Base-by-base conservation (phyloP, 2,888 invertebrate species). In the Scrobipalpa costella region DNA sequence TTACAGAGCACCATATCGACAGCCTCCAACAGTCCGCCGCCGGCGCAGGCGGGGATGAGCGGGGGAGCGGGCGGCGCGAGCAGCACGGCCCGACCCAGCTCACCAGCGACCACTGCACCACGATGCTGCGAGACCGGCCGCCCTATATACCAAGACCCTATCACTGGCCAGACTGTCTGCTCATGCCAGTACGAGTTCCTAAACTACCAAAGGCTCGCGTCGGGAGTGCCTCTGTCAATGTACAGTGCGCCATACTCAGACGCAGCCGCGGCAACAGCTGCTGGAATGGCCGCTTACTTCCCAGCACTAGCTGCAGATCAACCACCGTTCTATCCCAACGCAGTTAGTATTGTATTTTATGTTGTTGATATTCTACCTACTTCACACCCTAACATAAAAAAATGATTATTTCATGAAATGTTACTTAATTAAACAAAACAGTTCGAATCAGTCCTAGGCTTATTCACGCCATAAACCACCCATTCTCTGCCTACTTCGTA, bases 41-140 rank as follows among this genome's bases (percentile, higher is more conserved):
- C 93, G 85, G 89, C 93, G 88, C 90, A 92, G 92, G 83, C 93
- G 88, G 88, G 92, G 72, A 86, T 90, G 91, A 86, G 93, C 86
- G 92, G 92, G 81, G 90, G 93, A 75, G 88, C 92, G 77, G 90
- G 79, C 78, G 90, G 85, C 85, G 84, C 81, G 62, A 75, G 93
- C 90, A 84, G 92, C 84, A 74, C 92, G 67, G 89, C 92, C 63
- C 86, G 93, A 65, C 85, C 94, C 62, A 84, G 92, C 81, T 87
- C 92, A 68, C 87, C 92, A 57, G 84, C 92, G 63, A 88, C 93
- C 66, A 83, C 93, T 64, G 91, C 93, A 71, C 90, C 93, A 68
- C 90, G 97, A 76, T 97, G 98, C 92, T 97, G 98, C 92, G 97
- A 98, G 92, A 97, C 97, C 71, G 98, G 98, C 71, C 94, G 98